phyloP scores from a whole-genome alignment of 1,140 invertebrate species.

The Drosophila lacertosa region DNA sequence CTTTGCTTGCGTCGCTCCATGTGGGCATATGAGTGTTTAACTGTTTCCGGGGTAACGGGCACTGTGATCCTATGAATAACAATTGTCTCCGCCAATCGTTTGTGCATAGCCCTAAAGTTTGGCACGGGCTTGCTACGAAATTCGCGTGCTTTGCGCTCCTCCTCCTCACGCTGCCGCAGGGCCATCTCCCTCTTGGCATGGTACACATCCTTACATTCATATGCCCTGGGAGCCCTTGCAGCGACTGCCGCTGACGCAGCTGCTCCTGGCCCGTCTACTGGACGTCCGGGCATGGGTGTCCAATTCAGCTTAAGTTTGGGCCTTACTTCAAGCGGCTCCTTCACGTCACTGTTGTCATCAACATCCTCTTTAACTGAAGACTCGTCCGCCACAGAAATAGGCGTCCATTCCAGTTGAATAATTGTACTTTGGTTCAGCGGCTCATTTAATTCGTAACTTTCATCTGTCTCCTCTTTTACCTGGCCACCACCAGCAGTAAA shows the following conservation, averaged over 20 bases:
- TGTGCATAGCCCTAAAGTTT: conserved; percentile 64
- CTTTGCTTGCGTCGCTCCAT: conserved; percentile 21
- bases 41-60: conserved; percentile 58
- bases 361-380: background rate
- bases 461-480: background rate
- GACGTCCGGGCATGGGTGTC: conserved; percentile 5
- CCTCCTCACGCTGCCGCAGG: conserved; percentile 44
- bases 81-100: conserved; percentile 36
- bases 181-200: conserved; percentile 54
- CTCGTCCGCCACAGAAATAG: background rate
- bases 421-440: background rate
- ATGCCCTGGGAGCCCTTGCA: conserved; percentile 43
- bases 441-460: background rate
- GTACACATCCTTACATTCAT: conserved; percentile 53
- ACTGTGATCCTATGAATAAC: conserved; percentile 60
- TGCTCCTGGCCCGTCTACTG: background rate
- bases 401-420: background rate
- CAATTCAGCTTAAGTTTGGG: conserved; percentile 41
- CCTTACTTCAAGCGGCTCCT: background rate
- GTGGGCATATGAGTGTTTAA: conserved; percentile 52
- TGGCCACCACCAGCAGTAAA: background rate
- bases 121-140: conserved; percentile 76
- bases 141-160: conserved; percentile 69
- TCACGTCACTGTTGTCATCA: background rate
- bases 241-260: too few relatives aligned